Percentiles rank a stretch among this genome's conserved stretches.
Evolutionary conservation across 2,113 vertebrate species (phyloP).

Genomic region (Rhagologus leucostigma): DNA sequence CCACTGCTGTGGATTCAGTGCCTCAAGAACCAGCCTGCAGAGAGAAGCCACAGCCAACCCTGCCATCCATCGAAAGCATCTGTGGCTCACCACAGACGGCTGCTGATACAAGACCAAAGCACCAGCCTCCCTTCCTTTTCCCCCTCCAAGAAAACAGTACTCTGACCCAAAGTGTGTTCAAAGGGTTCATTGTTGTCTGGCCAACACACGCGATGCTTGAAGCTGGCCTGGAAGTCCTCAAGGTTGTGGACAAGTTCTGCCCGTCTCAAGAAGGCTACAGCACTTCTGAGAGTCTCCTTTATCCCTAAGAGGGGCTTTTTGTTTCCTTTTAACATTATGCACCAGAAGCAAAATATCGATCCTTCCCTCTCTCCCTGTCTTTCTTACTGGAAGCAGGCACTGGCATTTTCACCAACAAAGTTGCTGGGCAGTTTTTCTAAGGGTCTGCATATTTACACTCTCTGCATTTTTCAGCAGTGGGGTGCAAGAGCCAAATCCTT

Average conservation of each 20-base stretch:
- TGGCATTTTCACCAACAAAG: background rate
- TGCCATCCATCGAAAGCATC: background rate
- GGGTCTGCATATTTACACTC: background rate
- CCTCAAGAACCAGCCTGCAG: background rate
- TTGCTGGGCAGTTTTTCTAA: background rate
- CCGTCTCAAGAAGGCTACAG: background rate
- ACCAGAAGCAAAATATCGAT: background rate
- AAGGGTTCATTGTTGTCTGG: conserved; percentile 25
- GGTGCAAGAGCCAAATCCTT: background rate
- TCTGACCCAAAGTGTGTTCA: background rate
- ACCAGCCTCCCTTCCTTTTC: background rate
- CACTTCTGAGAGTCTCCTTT: background rate
- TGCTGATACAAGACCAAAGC: background rate
- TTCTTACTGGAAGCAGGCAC: background rate
- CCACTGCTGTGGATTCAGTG: background rate
- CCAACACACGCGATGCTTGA: rapidly evolving
- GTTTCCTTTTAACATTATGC: background rate
- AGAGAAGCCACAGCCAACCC: background rate
- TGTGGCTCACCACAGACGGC: background rate
- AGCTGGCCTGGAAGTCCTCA: conserved; percentile 7
- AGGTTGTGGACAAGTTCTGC: background rate
- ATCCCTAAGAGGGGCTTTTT: background rate
- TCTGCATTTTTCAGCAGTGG: background rate
- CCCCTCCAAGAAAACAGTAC: background rate
- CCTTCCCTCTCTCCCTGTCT: background rate